Conservation (phyloP, 2,888 invertebrate genomes). For the Pocota personata region DNA sequence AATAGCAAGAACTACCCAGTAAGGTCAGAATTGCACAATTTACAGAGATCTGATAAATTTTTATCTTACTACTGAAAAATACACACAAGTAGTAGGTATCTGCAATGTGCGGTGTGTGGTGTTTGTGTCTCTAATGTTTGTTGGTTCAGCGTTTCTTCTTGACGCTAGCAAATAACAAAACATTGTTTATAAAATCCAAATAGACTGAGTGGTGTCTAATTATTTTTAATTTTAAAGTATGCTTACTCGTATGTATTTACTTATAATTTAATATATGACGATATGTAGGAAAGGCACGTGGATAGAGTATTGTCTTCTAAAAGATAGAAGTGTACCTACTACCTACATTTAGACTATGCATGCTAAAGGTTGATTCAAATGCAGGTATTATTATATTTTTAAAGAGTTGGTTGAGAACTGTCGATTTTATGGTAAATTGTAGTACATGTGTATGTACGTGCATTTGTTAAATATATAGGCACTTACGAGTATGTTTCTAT, state of each 20-base stretch:
- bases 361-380: no score
- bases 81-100: background rate
- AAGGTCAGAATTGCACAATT: constrained; percentile 46
- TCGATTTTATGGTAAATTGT: no score
- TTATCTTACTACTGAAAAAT: constrained; percentile 30
- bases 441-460: no score
- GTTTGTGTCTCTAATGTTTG: background rate
- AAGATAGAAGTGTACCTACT: no score
- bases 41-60: constrained; percentile 31
- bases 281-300: background rate
- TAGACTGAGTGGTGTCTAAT: constrained; percentile 25
- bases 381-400: no score
- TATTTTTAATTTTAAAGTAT: background rate
- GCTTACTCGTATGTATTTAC: background rate
- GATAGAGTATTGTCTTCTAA: no score
- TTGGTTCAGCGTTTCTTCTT: constrained; percentile 9
- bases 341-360: no score
- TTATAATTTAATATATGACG: background rate
- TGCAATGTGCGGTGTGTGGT: background rate
- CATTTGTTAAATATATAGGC: no score
- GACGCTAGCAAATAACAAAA: constrained; percentile 31
- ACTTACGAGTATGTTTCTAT: no score
- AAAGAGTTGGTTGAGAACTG: no score
- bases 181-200: constrained; percentile 28
- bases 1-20: constrained; percentile 20